Conservation (phyloP, 2,797 vertebrate genomes). For the Lepilemur ruficaudatus region DNA sequence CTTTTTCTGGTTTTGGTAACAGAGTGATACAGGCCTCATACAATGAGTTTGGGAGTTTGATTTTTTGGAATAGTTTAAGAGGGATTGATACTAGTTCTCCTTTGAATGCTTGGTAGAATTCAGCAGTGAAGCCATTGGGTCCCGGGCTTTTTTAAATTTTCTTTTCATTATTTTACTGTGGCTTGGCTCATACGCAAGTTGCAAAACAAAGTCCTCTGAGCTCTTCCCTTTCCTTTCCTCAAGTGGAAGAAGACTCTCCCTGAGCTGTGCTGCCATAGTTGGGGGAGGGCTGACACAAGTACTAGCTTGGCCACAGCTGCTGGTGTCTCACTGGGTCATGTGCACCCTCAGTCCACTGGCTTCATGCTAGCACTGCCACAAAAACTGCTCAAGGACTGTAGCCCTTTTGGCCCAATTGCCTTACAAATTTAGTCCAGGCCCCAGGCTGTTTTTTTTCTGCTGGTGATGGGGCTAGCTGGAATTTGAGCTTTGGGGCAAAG, state of each 20-base stretch:
- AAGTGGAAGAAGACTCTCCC: not conserved
- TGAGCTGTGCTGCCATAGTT: not conserved
- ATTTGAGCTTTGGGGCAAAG: not conserved
- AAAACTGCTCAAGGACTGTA: not conserved
- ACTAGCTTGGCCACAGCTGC: not conserved
- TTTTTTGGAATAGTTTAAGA: not conserved
- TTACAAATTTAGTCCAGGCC: not conserved
- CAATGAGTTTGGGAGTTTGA: not conserved
- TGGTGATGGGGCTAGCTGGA: not conserved
- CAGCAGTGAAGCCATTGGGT: not conserved
- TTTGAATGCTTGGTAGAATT: not conserved
- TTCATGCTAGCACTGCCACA: not conserved
- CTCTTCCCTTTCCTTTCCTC: not conserved
- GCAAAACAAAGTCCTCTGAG: not conserved
- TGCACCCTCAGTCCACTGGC: not conserved
- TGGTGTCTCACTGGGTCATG: not conserved
- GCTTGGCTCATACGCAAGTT: not conserved
- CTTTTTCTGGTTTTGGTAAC: not conserved
- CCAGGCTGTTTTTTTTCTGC: not conserved
- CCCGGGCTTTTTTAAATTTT: not conserved
- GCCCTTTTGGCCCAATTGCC: not conserved
- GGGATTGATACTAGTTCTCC: not conserved
- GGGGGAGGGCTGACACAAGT: not conserved
- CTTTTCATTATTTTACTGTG: not conserved
- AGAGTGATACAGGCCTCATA: not conserved